phyloP scores from a whole-genome alignment of 2,888 invertebrate genomes.

The Eilema caniola region DNA sequence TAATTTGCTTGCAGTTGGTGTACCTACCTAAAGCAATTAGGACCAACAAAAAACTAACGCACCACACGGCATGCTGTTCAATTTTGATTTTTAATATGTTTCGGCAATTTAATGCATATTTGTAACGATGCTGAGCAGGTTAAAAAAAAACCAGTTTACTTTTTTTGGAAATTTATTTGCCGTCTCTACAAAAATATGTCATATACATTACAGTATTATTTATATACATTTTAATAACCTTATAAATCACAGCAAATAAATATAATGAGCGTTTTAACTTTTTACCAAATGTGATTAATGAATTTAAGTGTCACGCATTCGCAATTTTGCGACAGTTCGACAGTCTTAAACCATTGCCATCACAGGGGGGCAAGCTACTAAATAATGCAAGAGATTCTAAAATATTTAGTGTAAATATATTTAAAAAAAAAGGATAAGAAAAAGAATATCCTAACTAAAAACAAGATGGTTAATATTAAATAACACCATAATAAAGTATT shows the following conservation, averaged over 20 bases:
- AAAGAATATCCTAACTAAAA: conserved; percentile 26
- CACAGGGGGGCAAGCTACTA: conserved; percentile 30
- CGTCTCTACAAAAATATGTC: conserved; percentile 75
- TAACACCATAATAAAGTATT: conserved; percentile 51
- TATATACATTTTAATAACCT: conserved; percentile 48
- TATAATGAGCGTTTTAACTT: conserved; percentile 33
- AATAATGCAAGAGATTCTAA: conserved; percentile 47
- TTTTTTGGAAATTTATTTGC: conserved; percentile 67
- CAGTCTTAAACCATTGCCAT: background rate
- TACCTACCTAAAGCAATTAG: conserved; percentile 57
- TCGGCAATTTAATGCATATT: conserved; percentile 52
- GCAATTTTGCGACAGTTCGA: background rate
- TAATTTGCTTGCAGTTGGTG: conserved; percentile 70
- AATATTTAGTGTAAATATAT: conserved; percentile 18
- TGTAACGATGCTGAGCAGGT: conserved; percentile 21
- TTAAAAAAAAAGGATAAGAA: conserved; percentile 17
- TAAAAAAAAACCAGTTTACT: conserved; percentile 41
- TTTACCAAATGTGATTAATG: conserved; percentile 19
- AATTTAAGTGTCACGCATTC: background rate
- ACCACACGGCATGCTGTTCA: conserved; percentile 35
- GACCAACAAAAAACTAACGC: conserved; percentile 63
- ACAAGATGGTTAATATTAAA: conserved; percentile 22
- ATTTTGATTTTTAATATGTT: conserved; percentile 50
- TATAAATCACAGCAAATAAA: conserved; percentile 61
- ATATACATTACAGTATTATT: conserved; percentile 52